Evolutionary conservation across 2,113 vertebrate genomes (phyloP), one percentile per base, ranked within the genome.

Genomic region (Stigmatopora argus): DNA sequence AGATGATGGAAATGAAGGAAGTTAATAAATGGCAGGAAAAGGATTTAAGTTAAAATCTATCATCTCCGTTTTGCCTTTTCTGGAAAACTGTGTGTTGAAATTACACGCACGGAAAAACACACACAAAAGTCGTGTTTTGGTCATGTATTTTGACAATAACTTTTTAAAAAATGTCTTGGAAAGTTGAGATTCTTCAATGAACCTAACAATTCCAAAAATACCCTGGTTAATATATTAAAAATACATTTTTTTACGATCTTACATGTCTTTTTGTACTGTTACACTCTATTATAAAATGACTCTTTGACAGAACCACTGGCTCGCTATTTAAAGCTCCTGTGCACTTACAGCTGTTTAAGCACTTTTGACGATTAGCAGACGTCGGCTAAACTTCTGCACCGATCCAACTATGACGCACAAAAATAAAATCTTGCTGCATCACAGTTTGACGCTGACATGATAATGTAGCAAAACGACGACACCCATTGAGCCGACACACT

Each of bases 341-440:
- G 45, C 19, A 45, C 41, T 38, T 45, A 74, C 78, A 77, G 83
- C 79, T 81, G 79, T 70, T 74, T 62, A 68, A 62, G 61, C 62
- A 47, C 66, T 78, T 57, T 64, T 62, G 67, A 70, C 67, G 70
- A 44, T 72, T 71, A 68, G 72, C 73, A 69, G 44, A 74, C 31
- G 46, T 80, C 79, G 75, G 80, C 72, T 71, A 35, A 71, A 78
- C 70, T 58, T 56, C 67, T 72, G 66, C 56, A 9, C 46, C 35
- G 72, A 70, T 64, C 71, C 47, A 68, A 51, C 66, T 56, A 35
- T 55, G 65, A 44, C 8, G 53, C 1, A 18, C 53, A 69, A 65
- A 85, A 65, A 72, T 69, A 78, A 83, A 79, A 77, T 72, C 14
- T 34, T 15, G 18, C 41, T 58, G 70, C 70, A 49, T 67, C 67